These are phyloP conservation scores for Bubo bubo DNA, from an alignment of 2,113 vertebrate genomes.

Conservation along the genomic window DNA sequence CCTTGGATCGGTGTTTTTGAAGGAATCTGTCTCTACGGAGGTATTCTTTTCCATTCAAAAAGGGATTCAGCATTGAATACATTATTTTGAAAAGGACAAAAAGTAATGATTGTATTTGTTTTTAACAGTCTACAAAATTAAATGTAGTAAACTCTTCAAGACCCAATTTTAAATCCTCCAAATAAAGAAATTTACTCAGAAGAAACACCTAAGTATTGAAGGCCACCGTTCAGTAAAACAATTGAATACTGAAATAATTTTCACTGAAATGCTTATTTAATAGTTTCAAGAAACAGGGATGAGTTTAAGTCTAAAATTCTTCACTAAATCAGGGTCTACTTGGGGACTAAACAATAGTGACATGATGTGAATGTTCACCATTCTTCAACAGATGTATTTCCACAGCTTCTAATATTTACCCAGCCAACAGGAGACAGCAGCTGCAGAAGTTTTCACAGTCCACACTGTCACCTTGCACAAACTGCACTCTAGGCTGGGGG, in stretches of 20 bases:
- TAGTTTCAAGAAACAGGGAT: not conserved
- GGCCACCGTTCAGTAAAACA: slow-evolving; percentile 2
- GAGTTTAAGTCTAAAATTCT: not conserved
- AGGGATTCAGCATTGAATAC: not conserved
- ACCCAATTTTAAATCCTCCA: not conserved
- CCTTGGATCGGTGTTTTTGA: not conserved
- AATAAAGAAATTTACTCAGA: slow-evolving; percentile 5
- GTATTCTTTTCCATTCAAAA: slow-evolving; percentile 42
- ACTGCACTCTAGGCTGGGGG: not conserved
- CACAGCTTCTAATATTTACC: slow-evolving; percentile 34
- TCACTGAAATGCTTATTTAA: not conserved
- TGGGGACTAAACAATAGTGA: not conserved
- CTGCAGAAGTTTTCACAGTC: slow-evolving; percentile 49
- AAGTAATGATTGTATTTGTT: slow-evolving; percentile 19
- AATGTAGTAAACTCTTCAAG: slow-evolving; percentile 11
- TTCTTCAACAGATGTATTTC: not conserved
- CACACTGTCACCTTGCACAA: slow-evolving; percentile 28
- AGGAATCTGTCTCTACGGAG: not conserved
- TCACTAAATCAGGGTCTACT: not conserved
- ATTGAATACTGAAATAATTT: not conserved
- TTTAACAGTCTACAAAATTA: slow-evolving; percentile 19
- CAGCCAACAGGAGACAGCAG: slow-evolving; percentile 47
- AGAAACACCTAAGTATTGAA: not conserved
- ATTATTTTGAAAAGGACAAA: slow-evolving; percentile 4
- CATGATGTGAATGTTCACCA: not conserved